Evolutionary conservation across 2,797 vertebrate species (phyloP).

Genomic region (Mus spretus): DNA sequence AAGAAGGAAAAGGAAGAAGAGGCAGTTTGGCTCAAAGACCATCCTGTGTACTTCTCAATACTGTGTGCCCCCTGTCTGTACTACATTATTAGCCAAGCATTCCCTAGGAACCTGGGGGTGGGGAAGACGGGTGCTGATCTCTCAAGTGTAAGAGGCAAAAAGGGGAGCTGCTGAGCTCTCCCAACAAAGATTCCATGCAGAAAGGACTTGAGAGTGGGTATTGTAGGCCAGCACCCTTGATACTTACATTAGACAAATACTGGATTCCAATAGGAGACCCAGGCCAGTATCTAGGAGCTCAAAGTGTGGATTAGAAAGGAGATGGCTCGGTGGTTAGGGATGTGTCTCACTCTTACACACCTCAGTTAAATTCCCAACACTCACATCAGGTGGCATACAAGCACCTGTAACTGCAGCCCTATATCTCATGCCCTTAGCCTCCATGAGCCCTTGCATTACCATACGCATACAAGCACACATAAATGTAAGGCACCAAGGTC

Average conservation of each 20-base stretch:
- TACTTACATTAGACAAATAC: background rate
- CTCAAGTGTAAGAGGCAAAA: no score
- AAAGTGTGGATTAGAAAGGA: background rate
- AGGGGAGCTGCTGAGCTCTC: no score
- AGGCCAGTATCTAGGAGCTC: background rate
- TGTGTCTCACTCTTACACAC: background rate
- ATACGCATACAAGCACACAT: background rate
- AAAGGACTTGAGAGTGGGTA: background rate
- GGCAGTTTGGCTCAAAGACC: background rate
- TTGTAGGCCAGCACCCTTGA: no score
- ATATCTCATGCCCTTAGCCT: background rate
- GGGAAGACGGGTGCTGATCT: background rate
- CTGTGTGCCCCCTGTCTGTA: no score
- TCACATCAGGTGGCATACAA: background rate
- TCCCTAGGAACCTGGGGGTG: rapidly evolving
- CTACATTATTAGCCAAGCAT: background rate
- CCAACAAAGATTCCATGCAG: background rate
- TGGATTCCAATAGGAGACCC: background rate
- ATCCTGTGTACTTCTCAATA: background rate
- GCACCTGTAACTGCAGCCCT: background rate
- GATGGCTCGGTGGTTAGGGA: background rate
- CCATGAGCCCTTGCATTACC: background rate
- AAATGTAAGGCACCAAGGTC: background rate
- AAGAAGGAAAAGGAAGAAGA: background rate
- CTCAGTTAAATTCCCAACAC: background rate